Evolutionary conservation across 2,113 vertebrate species (phyloP), one percentile per base, ranked within the genome.

Genomic region (Plestiodon gilberti): DNA sequence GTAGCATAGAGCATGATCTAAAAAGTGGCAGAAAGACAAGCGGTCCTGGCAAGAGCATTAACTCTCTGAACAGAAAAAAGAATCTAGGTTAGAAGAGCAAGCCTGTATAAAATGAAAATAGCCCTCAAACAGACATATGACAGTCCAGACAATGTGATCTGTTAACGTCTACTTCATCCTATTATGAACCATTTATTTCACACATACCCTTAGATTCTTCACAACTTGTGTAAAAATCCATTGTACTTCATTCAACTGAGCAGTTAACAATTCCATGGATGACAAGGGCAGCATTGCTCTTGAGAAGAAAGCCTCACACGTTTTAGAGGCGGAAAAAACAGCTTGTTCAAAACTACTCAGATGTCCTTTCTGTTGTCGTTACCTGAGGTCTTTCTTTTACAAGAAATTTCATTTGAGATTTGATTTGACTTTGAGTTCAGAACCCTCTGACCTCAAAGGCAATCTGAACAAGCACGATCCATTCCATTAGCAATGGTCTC

Each of bases 381-480:
- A 88, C 40, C 61, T 67, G 64, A 89, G 82, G 81, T 87, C 11
- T 85, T 92, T 87, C 11, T 85, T 92, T 35, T 79, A 20, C 52
- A 23, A 85, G 87, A 88, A 91, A 91, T 18, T 75, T 88, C 59
- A 87, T 89, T 62, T 85, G 43, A 88, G 3, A 74, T 55, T 83
- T 85, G 62, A 82, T 28, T 6, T 85, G n/a, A 57, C 52, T 73
- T 65, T 18, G 13, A 73, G 69, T 73, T 73, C 67, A 73, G 73
- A 83, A 73, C 88, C 82, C 90, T 88, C 81, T 93, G 84, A 92
- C 87, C 82, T 83, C 30, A 92, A 91, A 90, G 20, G 2, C 40
- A 90, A 89, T 85, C 25, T 82, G 83, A 81, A 73, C 20, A 86
- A 5, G 78, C 33, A 22, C 90, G 84, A 93, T 91, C 90, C 89